These are phyloP conservation scores for Drosophila chauvacae DNA, from an alignment of 1,140 invertebrate genomes.

Conservation along the genomic window DNA sequence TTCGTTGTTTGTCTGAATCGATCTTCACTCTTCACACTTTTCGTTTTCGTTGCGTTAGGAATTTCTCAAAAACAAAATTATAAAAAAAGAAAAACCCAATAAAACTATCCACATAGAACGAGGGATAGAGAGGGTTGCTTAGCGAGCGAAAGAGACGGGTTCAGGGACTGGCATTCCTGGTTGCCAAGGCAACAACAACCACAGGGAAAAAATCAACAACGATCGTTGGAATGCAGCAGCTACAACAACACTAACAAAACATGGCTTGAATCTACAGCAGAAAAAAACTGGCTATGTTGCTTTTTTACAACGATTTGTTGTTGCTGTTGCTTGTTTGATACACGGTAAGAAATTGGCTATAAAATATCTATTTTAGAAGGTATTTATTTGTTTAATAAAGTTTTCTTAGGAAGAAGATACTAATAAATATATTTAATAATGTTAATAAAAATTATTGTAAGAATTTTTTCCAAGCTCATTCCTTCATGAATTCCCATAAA, in stretches of 20 bases:
- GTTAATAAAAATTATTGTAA: neutral
- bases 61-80: conserved; percentile 46
- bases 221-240: conserved; percentile 69
- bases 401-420: neutral
- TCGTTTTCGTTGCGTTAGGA: conserved; percentile 75
- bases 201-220: conserved; percentile 17
- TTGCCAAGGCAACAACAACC: conserved; percentile 42
- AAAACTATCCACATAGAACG: conserved; percentile 25
- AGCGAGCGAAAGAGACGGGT: conserved; percentile 7
- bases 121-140: conserved; percentile 14
- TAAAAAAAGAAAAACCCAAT: conserved; percentile 40
- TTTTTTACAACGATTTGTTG: conserved; percentile 66
- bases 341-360: conserved; percentile 31
- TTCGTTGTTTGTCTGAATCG: conserved; percentile 39
- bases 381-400: neutral
- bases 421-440: neutral
- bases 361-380: neutral
- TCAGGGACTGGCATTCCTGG: conserved; percentile 37
- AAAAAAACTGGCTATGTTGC: conserved; percentile 72
- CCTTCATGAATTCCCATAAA: neutral
- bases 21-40: conserved; percentile 81
- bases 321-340: conserved; percentile 15
- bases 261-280: conserved; percentile 32
- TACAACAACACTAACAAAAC: conserved; percentile 31
- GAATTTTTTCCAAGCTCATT: neutral